phyloP scores from a whole-genome alignment of 2,888 invertebrate genomes.

The Fabriciana adippe region DNA sequence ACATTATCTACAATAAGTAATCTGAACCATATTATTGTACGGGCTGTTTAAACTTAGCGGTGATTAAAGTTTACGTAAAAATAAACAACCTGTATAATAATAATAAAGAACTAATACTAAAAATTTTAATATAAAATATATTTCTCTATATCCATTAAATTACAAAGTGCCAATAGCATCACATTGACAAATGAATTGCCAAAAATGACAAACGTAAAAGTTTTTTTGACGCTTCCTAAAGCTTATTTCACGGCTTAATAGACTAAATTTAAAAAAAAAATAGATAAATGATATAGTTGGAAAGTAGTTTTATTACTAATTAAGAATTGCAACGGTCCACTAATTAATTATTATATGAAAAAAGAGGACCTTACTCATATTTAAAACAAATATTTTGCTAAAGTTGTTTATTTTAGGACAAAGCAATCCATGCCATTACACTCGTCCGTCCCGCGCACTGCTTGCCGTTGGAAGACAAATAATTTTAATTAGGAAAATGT shows the following conservation, averaged over 20 bases:
- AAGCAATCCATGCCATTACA: conserved; percentile 37
- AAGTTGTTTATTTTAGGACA: conserved; percentile 17
- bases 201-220: background rate
- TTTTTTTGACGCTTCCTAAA: background rate
- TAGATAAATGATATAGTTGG: background rate
- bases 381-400: conserved; percentile 29
- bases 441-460: conserved; percentile 41
- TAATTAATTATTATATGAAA: conserved; percentile 7
- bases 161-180: conserved; percentile 21
- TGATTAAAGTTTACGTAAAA: background rate
- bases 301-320: background rate
- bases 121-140: background rate
- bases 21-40: too few relatives aligned
- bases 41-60: too few relatives aligned
- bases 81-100: background rate
- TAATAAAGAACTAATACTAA: background rate
- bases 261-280: background rate
- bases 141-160: background rate
- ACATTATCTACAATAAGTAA: too few relatives aligned
- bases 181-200: background rate
- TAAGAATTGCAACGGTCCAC: conserved; percentile 19
- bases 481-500: conserved; percentile 37
- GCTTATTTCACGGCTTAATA: conserved; percentile 4
- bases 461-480: conserved; percentile 40
- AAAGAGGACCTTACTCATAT: conserved; percentile 12